Conservation (phyloP, 2,888 invertebrate species). For the Dascillus cervinus region DNA sequence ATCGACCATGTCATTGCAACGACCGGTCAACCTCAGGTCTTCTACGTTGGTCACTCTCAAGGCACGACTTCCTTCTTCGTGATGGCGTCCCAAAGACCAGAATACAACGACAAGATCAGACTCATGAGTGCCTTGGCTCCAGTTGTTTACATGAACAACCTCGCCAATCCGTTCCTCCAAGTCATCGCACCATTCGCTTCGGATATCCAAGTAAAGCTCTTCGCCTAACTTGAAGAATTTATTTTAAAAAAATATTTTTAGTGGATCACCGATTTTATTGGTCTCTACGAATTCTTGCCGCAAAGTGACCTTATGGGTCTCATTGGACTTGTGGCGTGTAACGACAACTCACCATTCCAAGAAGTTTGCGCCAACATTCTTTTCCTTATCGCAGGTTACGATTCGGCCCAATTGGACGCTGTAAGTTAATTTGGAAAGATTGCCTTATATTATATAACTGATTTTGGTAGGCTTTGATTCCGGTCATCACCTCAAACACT, state of each 20-base stretch:
- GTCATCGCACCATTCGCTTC: constrained; percentile 9
- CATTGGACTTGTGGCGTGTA: too few relatives aligned
- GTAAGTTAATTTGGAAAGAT: constrained; percentile 9
- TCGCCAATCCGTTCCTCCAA: constrained; percentile 44
- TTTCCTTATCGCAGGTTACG: constrained; percentile 13
- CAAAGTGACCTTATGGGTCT: too few relatives aligned
- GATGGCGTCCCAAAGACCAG: constrained; percentile 48
- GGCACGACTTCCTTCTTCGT: constrained; percentile 56
- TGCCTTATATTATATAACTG: too few relatives aligned
- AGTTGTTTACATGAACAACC: constrained; percentile 47
- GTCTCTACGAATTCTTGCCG: too few relatives aligned
- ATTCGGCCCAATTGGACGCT: constrained; percentile 15
- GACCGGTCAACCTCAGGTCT: constrained; percentile 50
- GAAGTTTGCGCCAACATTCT: constrained; percentile 11
- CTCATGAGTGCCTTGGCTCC: constrained; percentile 56
- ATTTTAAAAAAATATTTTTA: too few relatives aligned
- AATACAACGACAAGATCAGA: constrained; percentile 52
- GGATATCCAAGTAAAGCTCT: too few relatives aligned
- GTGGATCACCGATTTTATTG: too few relatives aligned
- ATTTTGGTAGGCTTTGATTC: constrained; percentile 1
- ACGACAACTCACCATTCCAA: too few relatives aligned
- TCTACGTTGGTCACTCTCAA: constrained; percentile 66
- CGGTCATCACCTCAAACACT: background rate
- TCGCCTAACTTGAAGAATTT: too few relatives aligned
- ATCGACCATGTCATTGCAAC: constrained; percentile 55